Evolutionary conservation across 2,797 vertebrate species (phyloP), one percentile per base, ranked within the genome.

Genomic region (Hephaestus fuliginosus): DNA sequence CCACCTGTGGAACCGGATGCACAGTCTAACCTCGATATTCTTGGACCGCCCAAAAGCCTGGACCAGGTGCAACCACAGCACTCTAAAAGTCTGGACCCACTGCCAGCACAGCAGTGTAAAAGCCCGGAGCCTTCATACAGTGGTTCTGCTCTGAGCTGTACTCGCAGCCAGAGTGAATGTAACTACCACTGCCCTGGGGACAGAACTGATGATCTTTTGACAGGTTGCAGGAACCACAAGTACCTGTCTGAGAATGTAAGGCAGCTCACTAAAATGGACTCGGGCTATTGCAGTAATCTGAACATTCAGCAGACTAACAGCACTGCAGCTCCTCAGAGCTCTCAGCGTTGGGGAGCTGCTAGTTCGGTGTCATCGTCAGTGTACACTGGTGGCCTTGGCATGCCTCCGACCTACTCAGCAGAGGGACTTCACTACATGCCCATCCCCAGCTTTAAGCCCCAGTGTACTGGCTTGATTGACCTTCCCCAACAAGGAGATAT

Each of bases 231-330:
- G 44, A 80, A 68, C 51, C 82, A 86, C 63, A 85, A 85, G 36
- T 78, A 48, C 25, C 84, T 80, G 52, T 66, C 88, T 0, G 92
- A 94, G 25, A 84, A 53, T 1, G 76, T 5, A 0, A 88, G 70
- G 51, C 92, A 89, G 53, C 88, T 93, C 39, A 63, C 85, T 39
- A 95, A 93, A 86, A 92, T 91, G 28, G 95, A 96, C 83, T 96
- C 95, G 0, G 95, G 95, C 52, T 96, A 95, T 81, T 94, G 91
- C 68, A 95, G 94, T 79, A 95, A 95, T 80, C 67, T 93, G 53
- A 96, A 95, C 83, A 88, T 95, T 69, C 95, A 94, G 64, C 93
- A 93, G 15, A 87, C 80, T 1, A 87, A 63, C 57, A 74, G 41
- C 55, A 56, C 69, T n/a, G 49, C 69, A 70, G 89, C 76, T 52